Evolutionary conservation across 2,888 invertebrate species (phyloP).

Genomic region (Spatulosminthurus flaviceps): DNA sequence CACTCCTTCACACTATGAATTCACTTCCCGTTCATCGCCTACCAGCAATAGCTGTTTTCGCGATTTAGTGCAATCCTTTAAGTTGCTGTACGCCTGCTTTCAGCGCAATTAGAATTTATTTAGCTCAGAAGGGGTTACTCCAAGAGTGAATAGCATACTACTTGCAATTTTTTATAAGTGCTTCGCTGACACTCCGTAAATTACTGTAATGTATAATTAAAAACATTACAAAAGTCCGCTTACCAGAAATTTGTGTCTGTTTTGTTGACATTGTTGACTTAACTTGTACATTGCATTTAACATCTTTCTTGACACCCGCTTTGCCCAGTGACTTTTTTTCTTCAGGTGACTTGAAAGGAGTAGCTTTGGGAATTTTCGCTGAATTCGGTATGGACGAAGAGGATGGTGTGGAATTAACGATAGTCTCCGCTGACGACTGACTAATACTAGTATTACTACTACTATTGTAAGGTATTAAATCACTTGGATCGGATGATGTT

Average conservation of each 20-base stretch:
- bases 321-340: conserved; percentile 10
- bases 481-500: not conserved
- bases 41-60: no score
- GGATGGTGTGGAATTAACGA: not conserved
- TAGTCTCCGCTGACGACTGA: not conserved
- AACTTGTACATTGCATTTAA: conserved; percentile 28
- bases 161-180: not conserved
- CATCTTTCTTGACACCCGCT: not conserved
- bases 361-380: not conserved
- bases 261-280: conserved; percentile 11
- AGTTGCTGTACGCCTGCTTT: no score
- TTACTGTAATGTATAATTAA: not conserved
- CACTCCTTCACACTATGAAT: no score
- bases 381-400: not conserved
- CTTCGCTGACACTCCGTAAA: not conserved
- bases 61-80: no score
- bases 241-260: conserved; percentile 28
- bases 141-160: not conserved
- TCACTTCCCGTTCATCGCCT: no score
- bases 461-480: not conserved
- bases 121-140: not conserved
- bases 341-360: not conserved
- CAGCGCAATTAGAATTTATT: not conserved
- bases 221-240: not conserved
- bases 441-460: not conserved